Evolutionary conservation across 2,888 invertebrate genomes (phyloP), one percentile per base, ranked within the genome.

Genomic region (Orthosia cruda): DNA sequence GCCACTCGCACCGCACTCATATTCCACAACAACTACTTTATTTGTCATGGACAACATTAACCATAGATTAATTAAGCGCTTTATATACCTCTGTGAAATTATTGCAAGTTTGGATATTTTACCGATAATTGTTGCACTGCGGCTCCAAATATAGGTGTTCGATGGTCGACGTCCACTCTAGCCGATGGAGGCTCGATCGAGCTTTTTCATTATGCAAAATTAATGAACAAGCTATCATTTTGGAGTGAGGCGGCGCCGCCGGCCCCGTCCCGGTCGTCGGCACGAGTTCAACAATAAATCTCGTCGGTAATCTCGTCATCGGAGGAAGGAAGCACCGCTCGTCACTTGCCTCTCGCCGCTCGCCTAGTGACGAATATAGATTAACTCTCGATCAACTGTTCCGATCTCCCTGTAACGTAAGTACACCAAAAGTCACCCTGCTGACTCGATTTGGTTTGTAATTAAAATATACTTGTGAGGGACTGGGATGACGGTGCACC

Each of bases 191-290:
- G 61, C 72, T 71, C 70, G 58, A 66, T 72, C 23, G 54, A 45
- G 71, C 20, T 77, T 73, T 67, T 74, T 78, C 67, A 74, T 81
- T 78, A 72, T 77, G 71, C 57, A 50, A 78, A 75, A 82, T 85
- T 74, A 81, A 85, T 87, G 77, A 87, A 71, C 76, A 75, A 76
- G 72, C 79, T 79, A 79, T 80, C 54, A 79, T 77, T 75, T 63
- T 50, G 26, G 65, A 73, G 73, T 52, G 72, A 63, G 32, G 26
- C 50, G 59, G 66, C 49, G 54, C 7, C 55, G 15, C 47, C 55
- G 23, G 23, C 13, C 5, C 54, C 59, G 23, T 15, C 15, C 55
- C 23, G 4, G 13, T 20, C 23, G 13, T 15, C 20, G 55, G 23
- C 71, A 40, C 66, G 54, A 81, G 65, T 59, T 68, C 58, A 58